These are phyloP conservation scores for Neria commutata DNA, from an alignment of 2,888 invertebrate species.

Conservation along the genomic window DNA sequence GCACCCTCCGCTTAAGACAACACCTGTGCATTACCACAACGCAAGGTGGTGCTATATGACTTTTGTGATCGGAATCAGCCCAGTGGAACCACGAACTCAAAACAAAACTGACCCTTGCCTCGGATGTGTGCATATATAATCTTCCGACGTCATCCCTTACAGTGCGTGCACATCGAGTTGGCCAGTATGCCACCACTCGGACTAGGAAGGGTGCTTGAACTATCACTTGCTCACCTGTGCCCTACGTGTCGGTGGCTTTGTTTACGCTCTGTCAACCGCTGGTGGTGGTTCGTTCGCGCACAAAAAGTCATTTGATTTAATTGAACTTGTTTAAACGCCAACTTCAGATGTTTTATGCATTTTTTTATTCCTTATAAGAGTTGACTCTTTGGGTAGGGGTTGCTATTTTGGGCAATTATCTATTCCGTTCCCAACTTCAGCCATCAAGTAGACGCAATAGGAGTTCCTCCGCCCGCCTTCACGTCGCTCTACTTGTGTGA, in stretches of 20 bases:
- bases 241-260: constrained; percentile 19
- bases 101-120: constrained; percentile 32
- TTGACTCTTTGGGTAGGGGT: constrained; percentile 50
- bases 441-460: too few species aligned
- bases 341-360: constrained; percentile 33
- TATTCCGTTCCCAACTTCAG: constrained; percentile 47
- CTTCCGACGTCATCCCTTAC: constrained; percentile 10
- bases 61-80: constrained; percentile 47
- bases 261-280: constrained; percentile 42
- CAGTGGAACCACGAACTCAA: constrained; percentile 41
- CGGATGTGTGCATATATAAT: constrained; percentile 7
- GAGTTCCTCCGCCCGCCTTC: too few species aligned
- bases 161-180: neutral
- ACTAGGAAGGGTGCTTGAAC: too few species aligned
- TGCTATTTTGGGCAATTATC: constrained; percentile 51
- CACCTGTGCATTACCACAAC: constrained; percentile 39
- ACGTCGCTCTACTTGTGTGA: constrained; percentile 37
- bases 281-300: constrained; percentile 34
- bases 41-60: constrained; percentile 48
- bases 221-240: constrained; percentile 23
- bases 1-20: constrained; percentile 44
- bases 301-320: constrained; percentile 27
- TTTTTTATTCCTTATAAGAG: too few species aligned
- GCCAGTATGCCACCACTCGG: neutral
- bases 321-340: constrained; percentile 22